phyloP scores from a whole-genome alignment of 1,140 invertebrate genomes.

The Pseudachorutes palmiensis region DNA sequence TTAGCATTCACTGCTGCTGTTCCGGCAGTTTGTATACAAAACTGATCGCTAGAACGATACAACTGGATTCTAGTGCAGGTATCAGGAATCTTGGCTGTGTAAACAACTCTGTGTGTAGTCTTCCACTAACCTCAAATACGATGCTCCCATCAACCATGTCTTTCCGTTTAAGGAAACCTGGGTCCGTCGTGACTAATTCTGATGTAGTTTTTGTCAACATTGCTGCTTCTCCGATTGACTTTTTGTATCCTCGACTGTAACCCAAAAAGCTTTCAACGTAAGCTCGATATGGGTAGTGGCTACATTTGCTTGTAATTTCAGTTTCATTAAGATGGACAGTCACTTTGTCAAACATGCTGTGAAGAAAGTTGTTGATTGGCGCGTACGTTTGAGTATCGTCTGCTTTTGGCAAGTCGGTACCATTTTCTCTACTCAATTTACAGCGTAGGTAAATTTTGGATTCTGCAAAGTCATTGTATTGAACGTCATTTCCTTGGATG shows the following conservation, averaged over 20 bases:
- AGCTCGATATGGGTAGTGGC: not conserved
- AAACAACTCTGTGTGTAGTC: conserved; percentile 29
- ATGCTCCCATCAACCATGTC: conserved; percentile 33
- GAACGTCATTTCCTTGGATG: conserved; percentile 40
- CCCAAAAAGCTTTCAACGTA: conserved; percentile 9
- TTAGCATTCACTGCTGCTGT: not conserved
- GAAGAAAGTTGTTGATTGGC: conserved; percentile 12
- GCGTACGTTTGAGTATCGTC: not conserved
- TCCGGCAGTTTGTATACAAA: conserved; percentile 12
- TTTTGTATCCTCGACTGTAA: not conserved
- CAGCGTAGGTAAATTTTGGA: not conserved
- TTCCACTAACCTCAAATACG: conserved; percentile 37
- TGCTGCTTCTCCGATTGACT: not conserved
- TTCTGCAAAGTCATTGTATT: conserved; percentile 43
- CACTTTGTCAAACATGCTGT: not conserved
- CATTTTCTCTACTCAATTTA: not conserved
- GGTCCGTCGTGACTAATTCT: conserved; percentile 35
- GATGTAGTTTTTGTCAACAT: conserved; percentile 34
- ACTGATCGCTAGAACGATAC: conserved; percentile 10
- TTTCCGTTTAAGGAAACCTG: conserved; percentile 38
- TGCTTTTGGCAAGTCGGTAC: not conserved
- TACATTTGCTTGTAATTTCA: not conserved
- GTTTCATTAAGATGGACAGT: conserved; percentile 12
- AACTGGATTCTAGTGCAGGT: conserved; percentile 29
- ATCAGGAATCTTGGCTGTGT: conserved; percentile 24